Conservation (phyloP, 2,113 vertebrate genomes). For the Cairina moschata region DNA sequence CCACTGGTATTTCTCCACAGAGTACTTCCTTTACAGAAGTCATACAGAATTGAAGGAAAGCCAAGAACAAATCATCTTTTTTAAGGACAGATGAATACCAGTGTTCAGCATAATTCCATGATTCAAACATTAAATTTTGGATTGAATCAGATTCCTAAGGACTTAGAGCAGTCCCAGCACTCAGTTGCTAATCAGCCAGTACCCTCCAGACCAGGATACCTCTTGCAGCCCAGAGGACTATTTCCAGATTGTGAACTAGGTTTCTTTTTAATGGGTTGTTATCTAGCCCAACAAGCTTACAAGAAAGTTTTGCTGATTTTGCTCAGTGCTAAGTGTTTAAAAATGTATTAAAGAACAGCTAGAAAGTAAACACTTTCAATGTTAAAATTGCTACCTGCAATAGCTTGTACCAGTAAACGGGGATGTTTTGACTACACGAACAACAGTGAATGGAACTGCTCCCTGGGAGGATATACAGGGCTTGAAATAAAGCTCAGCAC, state of each 20-base stretch:
- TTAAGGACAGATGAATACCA: background rate
- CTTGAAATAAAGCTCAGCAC: background rate
- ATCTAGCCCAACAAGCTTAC: background rate
- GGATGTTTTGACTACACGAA: background rate
- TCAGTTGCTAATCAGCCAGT: background rate
- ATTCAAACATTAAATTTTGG: background rate
- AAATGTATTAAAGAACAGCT: background rate
- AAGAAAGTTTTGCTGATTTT: background rate
- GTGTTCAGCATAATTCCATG: background rate
- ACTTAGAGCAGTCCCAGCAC: background rate
- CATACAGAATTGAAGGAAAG: background rate
- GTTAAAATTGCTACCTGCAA: rapidly evolving
- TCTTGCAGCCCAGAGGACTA: background rate
- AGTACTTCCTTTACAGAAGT: background rate
- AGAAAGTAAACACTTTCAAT: rapidly evolving
- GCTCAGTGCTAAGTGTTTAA: background rate
- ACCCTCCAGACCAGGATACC: background rate
- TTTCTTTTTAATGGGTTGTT: background rate
- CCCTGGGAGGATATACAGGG: background rate
- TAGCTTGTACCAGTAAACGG: background rate
- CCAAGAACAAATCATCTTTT: conserved; percentile 6
- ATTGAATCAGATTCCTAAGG: background rate
- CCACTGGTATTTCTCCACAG: background rate
- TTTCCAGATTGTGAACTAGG: background rate
- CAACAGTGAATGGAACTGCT: background rate